Evolutionary conservation across 37 sponge, comb jelly and placozoan genomes (phyloP).

Genomic region (Beroe ovata): DNA sequence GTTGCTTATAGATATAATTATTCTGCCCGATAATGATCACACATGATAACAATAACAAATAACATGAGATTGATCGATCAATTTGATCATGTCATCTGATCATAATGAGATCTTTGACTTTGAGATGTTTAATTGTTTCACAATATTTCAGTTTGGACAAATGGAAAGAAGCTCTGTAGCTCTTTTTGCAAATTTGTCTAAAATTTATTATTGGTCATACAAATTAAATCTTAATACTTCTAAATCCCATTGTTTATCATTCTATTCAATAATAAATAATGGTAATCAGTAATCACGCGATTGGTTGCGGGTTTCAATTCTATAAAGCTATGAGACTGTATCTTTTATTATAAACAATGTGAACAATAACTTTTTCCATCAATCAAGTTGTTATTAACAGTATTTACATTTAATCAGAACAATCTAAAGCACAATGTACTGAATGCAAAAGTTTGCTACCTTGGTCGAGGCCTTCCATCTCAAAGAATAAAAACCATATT

Average conservation of each 20-base stretch:
- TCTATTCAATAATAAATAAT: neutral
- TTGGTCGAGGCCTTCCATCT: neutral
- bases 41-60: no score
- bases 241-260: neutral
- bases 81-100: no score
- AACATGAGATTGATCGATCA: no score
- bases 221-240: neutral
- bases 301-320: neutral
- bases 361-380: conserved; percentile 21
- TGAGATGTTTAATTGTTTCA: no score
- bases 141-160: no score
- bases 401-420: conserved; percentile 56
- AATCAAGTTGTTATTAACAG: conserved; percentile 41
- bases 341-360: conserved; percentile 6
- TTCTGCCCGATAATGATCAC: no score
- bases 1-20: no score
- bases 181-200: no score
- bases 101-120: no score
- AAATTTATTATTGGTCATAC: neutral
- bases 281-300: neutral
- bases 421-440: neutral
- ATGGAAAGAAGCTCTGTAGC: no score
- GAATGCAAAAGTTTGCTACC: neutral
- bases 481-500: conserved; percentile 31
- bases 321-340: neutral